Base-by-base conservation (phyloP, 2,888 invertebrate species). In the Venustoraphidia nigricollis region DNA sequence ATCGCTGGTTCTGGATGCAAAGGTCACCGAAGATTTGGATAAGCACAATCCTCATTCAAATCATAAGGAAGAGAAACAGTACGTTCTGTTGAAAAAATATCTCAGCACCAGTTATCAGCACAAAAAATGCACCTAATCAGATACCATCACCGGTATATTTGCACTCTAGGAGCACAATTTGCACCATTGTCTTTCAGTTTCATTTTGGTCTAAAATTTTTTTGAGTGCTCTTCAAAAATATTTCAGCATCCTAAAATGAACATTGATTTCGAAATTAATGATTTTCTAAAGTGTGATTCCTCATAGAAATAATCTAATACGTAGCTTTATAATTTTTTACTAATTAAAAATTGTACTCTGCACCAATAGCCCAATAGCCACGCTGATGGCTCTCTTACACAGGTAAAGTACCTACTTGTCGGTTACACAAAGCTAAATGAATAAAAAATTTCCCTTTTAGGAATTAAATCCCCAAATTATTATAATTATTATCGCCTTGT, bases 331-430 rank as follows among this genome's bases (percentile, higher is more conserved):
- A 39, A 14, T 39, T 36, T 46, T 34, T 14, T 47, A 47, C 47
- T 47, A 47, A 47, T 64, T 60, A 64, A 59, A 62, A 64, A 62
- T 62, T 81, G 76, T 79, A 74, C 75, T 80, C 76, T 80, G 77
- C 78, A 72, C 70, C 66, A 78, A 76, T 84, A 89, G 90, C 87
- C 89, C 90, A 74, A 84, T 91, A 81, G 90, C 88, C 81, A 89
- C 85, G 75, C 86, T 91, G 79, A 88, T 91, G 88, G 88, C 86
- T 76, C 82, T 90, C 67, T 80, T 90, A 68, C 83, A 86, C 82
- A 91, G 91, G 91, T 91, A 91, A 86, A 76, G 75, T 73, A 69
- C 65, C 59, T 64, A 59, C 27, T 27, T 27, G 27, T 27, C 27
- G 27, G 27, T 27, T 61, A 63, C 62, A 64, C 65, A 66, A 64